A percentile compares a stretch with the other conserved stretches of the same genome.
These are phyloP conservation scores for Thalassarche chlororhynchos DNA, from an alignment of 2,113 vertebrate species.

Conservation along the genomic window DNA sequence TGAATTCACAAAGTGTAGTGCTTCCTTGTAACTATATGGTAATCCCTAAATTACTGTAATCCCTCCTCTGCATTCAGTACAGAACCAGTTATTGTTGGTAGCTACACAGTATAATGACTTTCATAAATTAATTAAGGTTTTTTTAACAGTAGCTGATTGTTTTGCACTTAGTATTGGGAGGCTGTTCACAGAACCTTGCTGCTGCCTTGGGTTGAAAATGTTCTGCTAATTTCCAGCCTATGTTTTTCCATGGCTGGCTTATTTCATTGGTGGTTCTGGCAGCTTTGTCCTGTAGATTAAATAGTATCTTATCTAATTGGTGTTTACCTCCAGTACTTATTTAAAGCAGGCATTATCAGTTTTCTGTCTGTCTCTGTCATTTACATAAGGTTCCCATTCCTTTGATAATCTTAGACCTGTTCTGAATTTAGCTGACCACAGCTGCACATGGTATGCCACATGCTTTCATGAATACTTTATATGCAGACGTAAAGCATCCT, in stretches of 20 bases:
- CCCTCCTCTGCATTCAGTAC: constrained; percentile 18
- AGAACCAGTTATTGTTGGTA: constrained; percentile 41
- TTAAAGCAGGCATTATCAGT: neutral
- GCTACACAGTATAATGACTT: constrained; percentile 11
- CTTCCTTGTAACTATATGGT: constrained; percentile 42
- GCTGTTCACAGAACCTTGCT: neutral
- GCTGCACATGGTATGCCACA: fast-evolving
- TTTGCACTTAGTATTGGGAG: neutral
- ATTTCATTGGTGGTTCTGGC: neutral
- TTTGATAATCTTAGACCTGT: neutral
- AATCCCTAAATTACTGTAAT: constrained; percentile 55
- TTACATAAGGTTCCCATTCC: neutral
- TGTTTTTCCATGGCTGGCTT: neutral
- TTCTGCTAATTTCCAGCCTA: neutral
- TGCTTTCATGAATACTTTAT: neutral
- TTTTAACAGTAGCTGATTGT: neutral
- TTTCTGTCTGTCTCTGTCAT: neutral
- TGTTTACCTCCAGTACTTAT: neutral
- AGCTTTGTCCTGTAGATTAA: neutral
- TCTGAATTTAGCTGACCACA: neutral
- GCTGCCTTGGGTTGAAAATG: constrained; percentile 4
- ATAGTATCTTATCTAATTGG: neutral
- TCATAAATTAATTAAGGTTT: constrained; percentile 45
- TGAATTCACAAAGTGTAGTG: constrained; percentile 38
- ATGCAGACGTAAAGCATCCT: neutral